Conservation (phyloP, 2,888 invertebrate genomes). For the Tachystola acroxantha region DNA sequence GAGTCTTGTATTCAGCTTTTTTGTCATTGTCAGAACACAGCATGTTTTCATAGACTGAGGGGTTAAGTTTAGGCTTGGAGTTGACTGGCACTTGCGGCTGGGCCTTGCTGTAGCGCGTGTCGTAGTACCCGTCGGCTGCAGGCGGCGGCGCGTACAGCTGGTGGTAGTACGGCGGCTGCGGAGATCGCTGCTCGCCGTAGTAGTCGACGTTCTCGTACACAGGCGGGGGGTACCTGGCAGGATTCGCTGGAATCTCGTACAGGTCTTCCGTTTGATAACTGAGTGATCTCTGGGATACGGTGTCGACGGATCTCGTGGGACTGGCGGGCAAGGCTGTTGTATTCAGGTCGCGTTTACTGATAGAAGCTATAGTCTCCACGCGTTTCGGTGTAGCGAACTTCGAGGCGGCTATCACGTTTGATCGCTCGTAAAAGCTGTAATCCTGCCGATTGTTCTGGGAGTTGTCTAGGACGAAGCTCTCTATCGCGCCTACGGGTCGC, state of each 20-base stretch:
- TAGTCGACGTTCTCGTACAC: slow-evolving; percentile 92
- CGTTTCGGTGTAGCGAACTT: slow-evolving; percentile 88
- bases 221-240: slow-evolving; percentile 59
- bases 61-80: slow-evolving; percentile 56
- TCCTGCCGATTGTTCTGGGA: slow-evolving; percentile 64
- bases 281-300: slow-evolving; percentile 79
- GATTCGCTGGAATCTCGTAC: slow-evolving; percentile 65
- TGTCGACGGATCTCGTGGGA: slow-evolving; percentile 79
- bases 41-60: slow-evolving; percentile 71
- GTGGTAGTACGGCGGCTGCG: slow-evolving; percentile 81
- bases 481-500: slow-evolving; percentile 81
- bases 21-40: slow-evolving; percentile 64
- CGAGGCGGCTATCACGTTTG: slow-evolving; percentile 86
- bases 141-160: slow-evolving; percentile 68
- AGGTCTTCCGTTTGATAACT: slow-evolving; percentile 68
- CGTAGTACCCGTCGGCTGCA: slow-evolving; percentile 68
- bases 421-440: slow-evolving; percentile 80
- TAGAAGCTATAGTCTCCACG: slow-evolving; percentile 80
- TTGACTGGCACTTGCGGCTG: slow-evolving; percentile 89
- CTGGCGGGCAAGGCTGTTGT: slow-evolving; percentile 64
- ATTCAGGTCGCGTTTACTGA: slow-evolving; percentile 62
- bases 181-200: slow-evolving; percentile 79
- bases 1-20: slow-evolving; percentile 54
- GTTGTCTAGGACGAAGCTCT: slow-evolving; percentile 80
- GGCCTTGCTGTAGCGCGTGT: slow-evolving; percentile 83